Conservation (phyloP, 2,888 invertebrate species). For the Nomada lathburiana region DNA sequence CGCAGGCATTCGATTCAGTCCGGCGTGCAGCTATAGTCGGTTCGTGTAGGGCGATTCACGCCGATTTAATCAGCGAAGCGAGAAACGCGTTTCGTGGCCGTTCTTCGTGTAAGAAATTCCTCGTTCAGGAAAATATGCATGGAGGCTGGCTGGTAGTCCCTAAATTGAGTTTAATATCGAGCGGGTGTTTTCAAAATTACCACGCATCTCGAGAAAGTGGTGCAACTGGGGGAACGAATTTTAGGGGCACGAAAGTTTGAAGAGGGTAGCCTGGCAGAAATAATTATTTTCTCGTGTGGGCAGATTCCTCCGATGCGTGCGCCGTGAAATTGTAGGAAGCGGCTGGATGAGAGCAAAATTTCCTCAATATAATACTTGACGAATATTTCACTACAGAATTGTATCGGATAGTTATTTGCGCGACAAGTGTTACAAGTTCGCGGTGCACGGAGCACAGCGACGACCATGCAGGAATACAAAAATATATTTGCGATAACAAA, state of each 20-base stretch:
- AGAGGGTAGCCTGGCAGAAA: too few species aligned
- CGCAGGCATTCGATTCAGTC: conserved; percentile 3
- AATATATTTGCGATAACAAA: not conserved
- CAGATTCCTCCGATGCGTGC: conserved; percentile 1
- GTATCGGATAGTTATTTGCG: not conserved
- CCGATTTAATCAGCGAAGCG: conserved; percentile 7
- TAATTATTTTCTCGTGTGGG: not conserved
- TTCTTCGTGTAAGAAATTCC: not conserved
- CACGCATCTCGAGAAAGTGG: not conserved
- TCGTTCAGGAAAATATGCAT: not conserved
- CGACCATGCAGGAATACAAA: too few species aligned
- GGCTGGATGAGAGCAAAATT: not conserved
- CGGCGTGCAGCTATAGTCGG: not conserved
- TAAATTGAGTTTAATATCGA: conserved; percentile 29
- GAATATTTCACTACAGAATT: not conserved
- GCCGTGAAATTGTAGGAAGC: not conserved
- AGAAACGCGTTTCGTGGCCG: conserved; percentile 3
- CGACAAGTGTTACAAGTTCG: too few species aligned
- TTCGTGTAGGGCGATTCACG: not conserved
- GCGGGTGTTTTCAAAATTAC: conserved; percentile 30
- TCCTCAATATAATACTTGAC: not conserved
- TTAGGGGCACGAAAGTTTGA: conserved; percentile 2
- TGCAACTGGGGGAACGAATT: conserved; percentile 12
- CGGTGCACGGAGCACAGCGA: too few species aligned
- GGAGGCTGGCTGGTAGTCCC: conserved; percentile 14